Evolutionary conservation across 2,797 vertebrate genomes (phyloP).

Genomic region (Enteromius viviparus): DNA sequence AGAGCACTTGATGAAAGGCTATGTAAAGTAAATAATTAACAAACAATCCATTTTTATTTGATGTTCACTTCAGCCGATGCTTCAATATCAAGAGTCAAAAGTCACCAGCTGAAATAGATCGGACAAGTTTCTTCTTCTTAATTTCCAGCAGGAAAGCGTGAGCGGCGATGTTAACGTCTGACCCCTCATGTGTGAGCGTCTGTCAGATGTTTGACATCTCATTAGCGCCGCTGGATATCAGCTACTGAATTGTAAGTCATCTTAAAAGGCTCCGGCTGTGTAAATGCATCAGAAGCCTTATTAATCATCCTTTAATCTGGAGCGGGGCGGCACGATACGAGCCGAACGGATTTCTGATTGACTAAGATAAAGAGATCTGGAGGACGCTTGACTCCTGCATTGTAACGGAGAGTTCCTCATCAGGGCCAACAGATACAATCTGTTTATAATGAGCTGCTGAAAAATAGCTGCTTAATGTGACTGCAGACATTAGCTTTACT

Average conservation of each 20-base stretch:
- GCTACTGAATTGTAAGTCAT: constrained; percentile 4
- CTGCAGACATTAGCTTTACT: constrained; percentile 33
- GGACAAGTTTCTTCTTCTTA: background rate
- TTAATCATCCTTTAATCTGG: constrained; percentile 49
- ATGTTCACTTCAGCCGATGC: background rate
- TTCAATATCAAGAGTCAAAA: constrained; percentile 18
- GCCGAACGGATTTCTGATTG: constrained; percentile 33
- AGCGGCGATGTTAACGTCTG: constrained; percentile 25
- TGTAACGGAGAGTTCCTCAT: constrained; percentile 33
- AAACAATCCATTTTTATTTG: background rate
- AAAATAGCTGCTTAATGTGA: constrained; percentile 26
- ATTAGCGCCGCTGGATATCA: constrained; percentile 30
- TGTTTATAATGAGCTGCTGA: constrained; percentile 38
- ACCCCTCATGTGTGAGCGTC: constrained; percentile 7
- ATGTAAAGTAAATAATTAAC: background rate
- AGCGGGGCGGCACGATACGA: constrained; percentile 14
- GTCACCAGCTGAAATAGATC: constrained; percentile 10
- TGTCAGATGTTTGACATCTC: constrained; percentile 29
- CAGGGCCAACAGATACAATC: constrained; percentile 24
- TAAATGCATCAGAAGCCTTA: constrained; percentile 48
- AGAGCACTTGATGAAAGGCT: background rate
- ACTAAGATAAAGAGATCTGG: constrained; percentile 45
- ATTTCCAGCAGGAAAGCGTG: background rate
- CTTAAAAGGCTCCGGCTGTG: constrained; percentile 42
- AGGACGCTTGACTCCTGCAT: constrained; percentile 7